Percentiles rank a stretch among this genome's conserved stretches.
phyloP scores from a whole-genome alignment of 2,888 invertebrate species.

The Heterodera filipjevi region DNA sequence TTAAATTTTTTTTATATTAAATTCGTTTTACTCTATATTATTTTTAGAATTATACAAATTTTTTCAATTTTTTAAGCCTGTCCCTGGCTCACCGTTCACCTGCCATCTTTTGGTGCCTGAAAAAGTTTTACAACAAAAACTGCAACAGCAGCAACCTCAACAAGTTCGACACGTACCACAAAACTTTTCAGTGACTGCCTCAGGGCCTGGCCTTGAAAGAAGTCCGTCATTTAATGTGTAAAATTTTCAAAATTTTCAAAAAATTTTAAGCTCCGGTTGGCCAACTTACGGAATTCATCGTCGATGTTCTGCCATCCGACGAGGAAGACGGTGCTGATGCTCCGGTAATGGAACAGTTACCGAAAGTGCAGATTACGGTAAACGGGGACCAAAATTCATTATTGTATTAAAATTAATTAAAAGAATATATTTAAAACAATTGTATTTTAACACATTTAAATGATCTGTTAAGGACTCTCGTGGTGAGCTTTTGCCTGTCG shows the following conservation, averaged over 20 bases:
- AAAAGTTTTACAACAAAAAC: neutral
- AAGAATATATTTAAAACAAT: no score
- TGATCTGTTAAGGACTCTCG: constrained; percentile 51
- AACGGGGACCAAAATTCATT: no score
- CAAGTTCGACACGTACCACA: neutral
- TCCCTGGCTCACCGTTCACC: constrained; percentile 86
- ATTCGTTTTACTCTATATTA: no score
- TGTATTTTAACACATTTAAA: no score
- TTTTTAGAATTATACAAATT: no score
- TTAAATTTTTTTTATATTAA: no score
- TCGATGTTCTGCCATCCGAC: constrained; percentile 39
- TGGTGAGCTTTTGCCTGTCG: constrained; percentile 51
- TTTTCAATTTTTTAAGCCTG: constrained; percentile 67
- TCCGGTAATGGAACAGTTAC: constrained; percentile 15
- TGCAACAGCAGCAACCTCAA: neutral
- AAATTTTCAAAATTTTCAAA: neutral
- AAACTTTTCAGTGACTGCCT: constrained; percentile 69
- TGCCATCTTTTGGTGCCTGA: constrained; percentile 79
- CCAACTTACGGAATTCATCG: constrained; percentile 71
- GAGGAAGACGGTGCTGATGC: neutral
- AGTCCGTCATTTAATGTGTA: neutral
- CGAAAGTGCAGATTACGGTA: constrained; percentile 25
- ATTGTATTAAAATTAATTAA: no score
- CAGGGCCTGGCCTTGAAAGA: constrained; percentile 75
- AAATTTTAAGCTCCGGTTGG: constrained; percentile 71